Evolutionary conservation across 2,797 vertebrate species (phyloP), one percentile per base, ranked within the genome.

Genomic region (Oreonectes daqikongensis): DNA sequence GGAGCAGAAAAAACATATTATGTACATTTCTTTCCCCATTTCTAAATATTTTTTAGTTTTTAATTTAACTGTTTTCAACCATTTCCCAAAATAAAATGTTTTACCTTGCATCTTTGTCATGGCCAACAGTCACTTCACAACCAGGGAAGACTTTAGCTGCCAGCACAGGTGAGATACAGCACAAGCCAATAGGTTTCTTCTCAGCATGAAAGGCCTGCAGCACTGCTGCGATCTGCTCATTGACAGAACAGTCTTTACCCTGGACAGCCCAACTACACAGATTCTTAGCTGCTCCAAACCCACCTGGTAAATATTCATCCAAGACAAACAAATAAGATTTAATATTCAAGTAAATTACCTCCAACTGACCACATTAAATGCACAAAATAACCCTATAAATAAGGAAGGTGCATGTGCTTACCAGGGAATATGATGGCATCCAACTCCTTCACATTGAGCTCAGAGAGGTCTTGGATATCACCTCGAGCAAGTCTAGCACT

Each of bases 241-340:
- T 91, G 1, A 95, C 90, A 0, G 85, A 82, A 75, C 92, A 95
- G 85, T 94, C 89, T 84, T 95, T 95, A 44, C 94, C 92, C 83
- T 93, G 82, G 61, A 93, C 90, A 0, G 95, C 95, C 95, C 95
- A 96, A 0, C 91, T 94, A 20, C 93, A 95, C 3, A 95, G 85
- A 84, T 93, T 95, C 88, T 94, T 94, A 0, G 94, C 91, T 42
- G 92, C 92, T 42, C 92, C 93, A 81, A 94, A 94, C 57, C 94
- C 93, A 82, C 94, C 94, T 94, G 24, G 0, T 17, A 66, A 82
- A 26, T 17, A 18, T 53, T 8, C 61, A 55, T 30, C 0, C 30
- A 55, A n/a, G 6, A 20, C 8, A 32, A 32, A 46, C 6, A 28
- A 14, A 22, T 8, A n/a, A 22, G 63, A 8, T 65, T 28, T 28